Evolutionary conservation across 2,888 invertebrate genomes (phyloP).

Genomic region (Drosophila dives): DNA sequence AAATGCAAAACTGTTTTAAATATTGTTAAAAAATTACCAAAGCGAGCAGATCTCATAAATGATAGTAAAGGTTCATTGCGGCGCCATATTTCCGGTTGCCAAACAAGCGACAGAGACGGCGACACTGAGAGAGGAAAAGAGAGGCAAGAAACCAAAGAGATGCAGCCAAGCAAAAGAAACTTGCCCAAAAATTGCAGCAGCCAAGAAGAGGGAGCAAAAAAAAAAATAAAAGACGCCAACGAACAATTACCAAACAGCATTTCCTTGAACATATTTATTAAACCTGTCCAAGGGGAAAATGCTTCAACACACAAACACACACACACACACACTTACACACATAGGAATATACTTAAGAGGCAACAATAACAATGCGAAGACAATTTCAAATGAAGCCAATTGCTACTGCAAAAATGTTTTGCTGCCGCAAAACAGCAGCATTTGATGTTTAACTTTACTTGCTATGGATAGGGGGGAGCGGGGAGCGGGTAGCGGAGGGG

Average conservation of each 20-base stretch:
- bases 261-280: conserved; percentile 84
- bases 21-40: conserved; percentile 54
- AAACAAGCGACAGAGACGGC: conserved; percentile 16
- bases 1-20: conserved; percentile 35
- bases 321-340: conserved; percentile 11
- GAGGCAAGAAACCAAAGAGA: conserved; percentile 11
- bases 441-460: conserved; percentile 64
- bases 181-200: conserved; percentile 48
- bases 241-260: conserved; percentile 83
- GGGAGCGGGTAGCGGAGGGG: background rate
- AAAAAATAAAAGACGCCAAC: conserved; percentile 58
- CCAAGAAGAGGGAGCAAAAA: conserved; percentile 10
- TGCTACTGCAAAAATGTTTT: conserved; percentile 74
- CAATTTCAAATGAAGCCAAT: conserved; percentile 75
- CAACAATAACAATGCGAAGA: conserved; percentile 57
- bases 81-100: conserved; percentile 72
- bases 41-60: conserved; percentile 65
- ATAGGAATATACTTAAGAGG: conserved; percentile 19
- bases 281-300: conserved; percentile 81
- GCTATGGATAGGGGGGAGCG: background rate
- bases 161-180: conserved; percentile 49
- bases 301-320: conserved; percentile 29
- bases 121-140: conserved; percentile 11
- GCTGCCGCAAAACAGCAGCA: conserved; percentile 46
- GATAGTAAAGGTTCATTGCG: conserved; percentile 82